Evolutionary conservation across 2,113 vertebrate genomes (phyloP).

Genomic region (Nibea albiflora): DNA sequence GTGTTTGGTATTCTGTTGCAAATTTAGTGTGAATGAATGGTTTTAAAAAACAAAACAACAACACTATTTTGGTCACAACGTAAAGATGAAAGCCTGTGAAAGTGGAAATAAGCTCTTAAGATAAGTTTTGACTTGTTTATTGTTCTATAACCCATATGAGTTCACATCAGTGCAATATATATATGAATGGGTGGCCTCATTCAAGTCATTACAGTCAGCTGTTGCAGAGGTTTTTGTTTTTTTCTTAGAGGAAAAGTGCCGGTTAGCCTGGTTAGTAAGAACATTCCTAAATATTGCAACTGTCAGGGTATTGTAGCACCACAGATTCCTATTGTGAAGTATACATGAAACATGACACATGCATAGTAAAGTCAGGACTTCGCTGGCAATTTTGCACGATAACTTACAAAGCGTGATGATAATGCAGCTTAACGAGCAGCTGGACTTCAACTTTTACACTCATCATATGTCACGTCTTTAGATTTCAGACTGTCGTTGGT

Average conservation of each 20-base stretch:
- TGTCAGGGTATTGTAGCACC: constrained; percentile 46
- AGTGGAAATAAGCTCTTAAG: neutral
- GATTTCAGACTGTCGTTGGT: neutral
- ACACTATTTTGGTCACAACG: constrained; percentile 51
- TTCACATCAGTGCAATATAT: constrained; percentile 79
- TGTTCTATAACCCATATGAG: constrained; percentile 35
- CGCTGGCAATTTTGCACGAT: neutral
- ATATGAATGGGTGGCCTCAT: constrained; percentile 26
- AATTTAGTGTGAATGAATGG: neutral
- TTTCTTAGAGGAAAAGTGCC: constrained; percentile 50
- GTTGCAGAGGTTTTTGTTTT: constrained; percentile 18
- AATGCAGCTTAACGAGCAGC: neutral
- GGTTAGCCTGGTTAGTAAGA: constrained; percentile 14
- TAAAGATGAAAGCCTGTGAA: constrained; percentile 25
- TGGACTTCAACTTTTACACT: neutral
- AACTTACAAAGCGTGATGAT: neutral
- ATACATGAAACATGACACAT: neutral
- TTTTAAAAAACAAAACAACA: constrained; percentile 11
- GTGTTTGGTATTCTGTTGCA: constrained; percentile 32
- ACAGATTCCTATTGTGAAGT: neutral
- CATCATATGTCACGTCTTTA: neutral
- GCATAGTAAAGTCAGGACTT: neutral
- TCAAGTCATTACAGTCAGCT: constrained; percentile 44
- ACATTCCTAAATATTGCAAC: neutral
- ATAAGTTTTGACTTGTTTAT: constrained; percentile 3